phyloP scores from a whole-genome alignment of 2,888 invertebrate genomes.

The Platynereis dumerilii region DNA sequence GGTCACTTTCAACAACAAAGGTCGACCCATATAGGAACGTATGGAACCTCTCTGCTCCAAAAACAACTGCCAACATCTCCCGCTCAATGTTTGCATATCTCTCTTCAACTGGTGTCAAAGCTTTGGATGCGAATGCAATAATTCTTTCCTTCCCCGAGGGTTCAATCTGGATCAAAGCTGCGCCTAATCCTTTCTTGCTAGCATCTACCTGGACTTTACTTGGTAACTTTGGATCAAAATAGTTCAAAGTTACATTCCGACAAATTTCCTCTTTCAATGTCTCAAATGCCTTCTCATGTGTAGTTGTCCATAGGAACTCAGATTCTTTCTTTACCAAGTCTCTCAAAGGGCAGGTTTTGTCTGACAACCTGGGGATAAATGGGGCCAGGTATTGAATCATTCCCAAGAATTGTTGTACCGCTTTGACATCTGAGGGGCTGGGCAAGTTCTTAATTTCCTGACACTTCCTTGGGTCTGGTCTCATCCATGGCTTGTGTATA shows the following conservation, averaged over 20 bases:
- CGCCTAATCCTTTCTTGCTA: conserved; percentile 37
- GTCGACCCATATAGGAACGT: too few species aligned
- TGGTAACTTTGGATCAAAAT: conserved; percentile 23
- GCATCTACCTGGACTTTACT: conserved; percentile 16
- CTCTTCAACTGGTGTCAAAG: conserved; percentile 38
- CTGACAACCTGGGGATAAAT: conserved; percentile 25
- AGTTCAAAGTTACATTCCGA: not conserved
- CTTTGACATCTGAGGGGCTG: conserved; percentile 22
- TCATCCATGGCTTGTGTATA: conserved; percentile 21
- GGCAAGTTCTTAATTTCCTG: conserved; percentile 28
- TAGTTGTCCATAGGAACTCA: conserved; percentile 20
- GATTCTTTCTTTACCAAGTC: conserved; percentile 31
- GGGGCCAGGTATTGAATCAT: conserved; percentile 28
- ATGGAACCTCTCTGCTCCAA: too few species aligned
- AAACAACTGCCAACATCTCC: conserved; percentile 29
- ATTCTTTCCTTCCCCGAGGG: conserved; percentile 39
- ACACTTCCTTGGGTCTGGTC: conserved; percentile 29
- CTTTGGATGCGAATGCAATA: conserved; percentile 41
- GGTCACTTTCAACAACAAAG: too few species aligned
- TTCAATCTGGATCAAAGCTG: conserved; percentile 24
- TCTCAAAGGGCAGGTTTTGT: conserved; percentile 15
- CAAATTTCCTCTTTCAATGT: not conserved
- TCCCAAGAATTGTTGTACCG: conserved; percentile 31
- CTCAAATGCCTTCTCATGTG: conserved; percentile 14
- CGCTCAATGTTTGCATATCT: conserved; percentile 42